Evolutionary conservation across 2,888 invertebrate species (phyloP), one percentile per base, ranked within the genome.

Genomic region (Ptilodon capucinus): DNA sequence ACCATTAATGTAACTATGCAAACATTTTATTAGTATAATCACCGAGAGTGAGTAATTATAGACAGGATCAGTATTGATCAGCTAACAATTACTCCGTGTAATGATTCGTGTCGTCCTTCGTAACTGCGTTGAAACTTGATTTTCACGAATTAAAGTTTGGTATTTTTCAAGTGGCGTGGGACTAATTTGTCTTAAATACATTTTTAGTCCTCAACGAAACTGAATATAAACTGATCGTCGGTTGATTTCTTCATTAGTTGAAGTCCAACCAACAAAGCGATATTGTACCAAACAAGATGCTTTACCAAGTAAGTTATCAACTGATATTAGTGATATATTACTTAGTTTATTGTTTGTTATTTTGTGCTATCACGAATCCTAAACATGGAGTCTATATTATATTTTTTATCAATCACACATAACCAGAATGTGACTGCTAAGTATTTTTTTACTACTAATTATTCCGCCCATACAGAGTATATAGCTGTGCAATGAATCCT

Each of bases 191-290:
- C 74, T 69, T 74, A 69, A 60, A 64, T 70, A 67, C 60, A 68
- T 67, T 71, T 68, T 57, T 48, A 47, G 53, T 53, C 53, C 57
- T 54, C 57, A 59, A 57, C 58, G 54, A 52, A 63, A 62, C 64
- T 51, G 54, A 66, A 77, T 81, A 81, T 71, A 82, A 80, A 58
- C 62, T 49, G 57, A 66, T 57, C 54, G 46, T 44, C 49, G 42
- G 42, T 45, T 38, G 38, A 44, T 19, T 50, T 58, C 46, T 46
- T 41, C 52, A 60, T 71, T 68, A 83, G 77, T 81, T 74, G 70
- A 70, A 74, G 66, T 74, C 72, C 67, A 78, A 71, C 72, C 65
- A 56, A 74, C 71, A 66, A 68, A 68, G 66, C 64, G 71, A 65
- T 60, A 64, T 60, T 60, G 59, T 58, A 63, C 53, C 67, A 48